phyloP scores from a whole-genome alignment of 2,113 vertebrate species.

The Rhea americana region DNA sequence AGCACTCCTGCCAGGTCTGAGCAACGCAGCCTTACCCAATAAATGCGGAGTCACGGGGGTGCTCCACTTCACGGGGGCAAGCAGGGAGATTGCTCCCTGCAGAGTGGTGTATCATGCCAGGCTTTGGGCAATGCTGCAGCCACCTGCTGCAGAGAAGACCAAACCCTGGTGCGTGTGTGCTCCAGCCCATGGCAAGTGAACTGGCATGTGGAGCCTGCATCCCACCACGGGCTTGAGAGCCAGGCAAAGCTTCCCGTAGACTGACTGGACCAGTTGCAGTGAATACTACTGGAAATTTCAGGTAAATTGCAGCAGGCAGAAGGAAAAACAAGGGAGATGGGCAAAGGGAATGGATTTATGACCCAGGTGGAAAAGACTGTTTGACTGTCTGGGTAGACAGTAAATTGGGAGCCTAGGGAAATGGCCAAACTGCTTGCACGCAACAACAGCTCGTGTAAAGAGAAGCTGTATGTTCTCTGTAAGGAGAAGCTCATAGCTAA shows the following conservation, averaged over 20 bases:
- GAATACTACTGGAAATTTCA: neutral
- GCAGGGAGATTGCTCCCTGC: neutral
- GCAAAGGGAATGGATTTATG: neutral
- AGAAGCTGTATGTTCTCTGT: neutral
- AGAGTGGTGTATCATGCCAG: neutral
- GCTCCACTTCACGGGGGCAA: neutral
- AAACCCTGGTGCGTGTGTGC: neutral
- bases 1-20: no score
- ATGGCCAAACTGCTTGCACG: neutral
- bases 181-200: neutral
- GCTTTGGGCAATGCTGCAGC: neutral
- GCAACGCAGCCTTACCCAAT: neutral
- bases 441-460: neutral
- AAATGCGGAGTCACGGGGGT: neutral
- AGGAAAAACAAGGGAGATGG: neutral
- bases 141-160: neutral
- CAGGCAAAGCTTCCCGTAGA: neutral
- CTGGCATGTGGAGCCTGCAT: neutral
- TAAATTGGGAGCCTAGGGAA: constrained; percentile 47
- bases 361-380: neutral
- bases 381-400: neutral
- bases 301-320: neutral
- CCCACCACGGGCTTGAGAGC: neutral
- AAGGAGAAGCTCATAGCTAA: neutral
- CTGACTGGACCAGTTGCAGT: neutral